A percentile compares a stretch with the other conserved stretches of the same genome.
Evolutionary conservation across 2,797 vertebrate genomes (phyloP).

Genomic region (Rhinoraja longicauda): DNA sequence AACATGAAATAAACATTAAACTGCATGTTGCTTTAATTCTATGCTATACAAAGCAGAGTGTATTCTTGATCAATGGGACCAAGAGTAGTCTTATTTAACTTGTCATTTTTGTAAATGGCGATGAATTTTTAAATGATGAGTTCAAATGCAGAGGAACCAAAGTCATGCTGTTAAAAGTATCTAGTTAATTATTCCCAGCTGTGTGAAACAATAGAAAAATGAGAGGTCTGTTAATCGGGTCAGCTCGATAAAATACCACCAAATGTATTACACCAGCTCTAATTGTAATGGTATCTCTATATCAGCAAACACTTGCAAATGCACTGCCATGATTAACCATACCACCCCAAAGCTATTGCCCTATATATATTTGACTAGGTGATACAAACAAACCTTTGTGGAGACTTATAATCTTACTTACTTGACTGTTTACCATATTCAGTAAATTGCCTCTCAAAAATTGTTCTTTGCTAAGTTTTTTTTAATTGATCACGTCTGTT

Average conservation of each 20-base stretch:
- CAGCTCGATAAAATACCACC: constrained; percentile 46
- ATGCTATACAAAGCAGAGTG: no score
- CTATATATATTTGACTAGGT: constrained; percentile 47
- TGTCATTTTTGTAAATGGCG: background rate
- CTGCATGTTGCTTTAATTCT: background rate
- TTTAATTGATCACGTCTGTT: constrained; percentile 56
- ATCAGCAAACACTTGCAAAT: constrained; percentile 56
- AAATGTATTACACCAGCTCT: constrained; percentile 47
- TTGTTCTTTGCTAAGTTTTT: constrained; percentile 69
- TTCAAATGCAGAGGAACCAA: background rate
- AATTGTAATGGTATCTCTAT: constrained; percentile 44
- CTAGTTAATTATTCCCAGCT: constrained; percentile 52
- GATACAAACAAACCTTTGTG: constrained; percentile 43
- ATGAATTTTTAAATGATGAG: background rate
- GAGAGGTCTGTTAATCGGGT: constrained; percentile 47
- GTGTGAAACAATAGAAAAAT: constrained; percentile 53
- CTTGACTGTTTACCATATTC: constrained; percentile 50
- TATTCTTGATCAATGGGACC: background rate
- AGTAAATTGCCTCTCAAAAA: constrained; percentile 64
- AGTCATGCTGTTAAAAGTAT: background rate
- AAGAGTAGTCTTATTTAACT: background rate
- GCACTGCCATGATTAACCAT: constrained; percentile 49
- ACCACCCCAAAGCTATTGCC: constrained; percentile 39
- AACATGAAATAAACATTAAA: background rate
- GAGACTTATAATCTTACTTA: constrained; percentile 49